Evolutionary conservation across 2,797 vertebrate species (phyloP).

Genomic region (Danionella dracula): DNA sequence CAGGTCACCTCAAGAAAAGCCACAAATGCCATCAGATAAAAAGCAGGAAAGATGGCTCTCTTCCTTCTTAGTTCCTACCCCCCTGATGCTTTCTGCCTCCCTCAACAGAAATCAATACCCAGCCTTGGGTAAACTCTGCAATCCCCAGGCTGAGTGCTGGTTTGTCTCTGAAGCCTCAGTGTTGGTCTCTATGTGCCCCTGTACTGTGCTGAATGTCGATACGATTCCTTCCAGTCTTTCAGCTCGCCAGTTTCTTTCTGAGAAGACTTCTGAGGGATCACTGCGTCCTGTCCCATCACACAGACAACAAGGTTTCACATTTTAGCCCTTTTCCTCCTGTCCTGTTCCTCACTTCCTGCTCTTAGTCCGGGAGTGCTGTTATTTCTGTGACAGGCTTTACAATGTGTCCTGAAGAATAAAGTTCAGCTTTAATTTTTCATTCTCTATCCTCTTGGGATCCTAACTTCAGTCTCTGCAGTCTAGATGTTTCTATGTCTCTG

Average conservation of each 20-base stretch:
- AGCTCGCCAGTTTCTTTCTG: slow-evolving; percentile 67
- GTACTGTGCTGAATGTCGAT: slow-evolving; percentile 68
- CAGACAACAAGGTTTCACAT: slow-evolving; percentile 49
- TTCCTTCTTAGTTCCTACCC: background rate
- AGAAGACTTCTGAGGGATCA: slow-evolving; percentile 68
- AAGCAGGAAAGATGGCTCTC: background rate
- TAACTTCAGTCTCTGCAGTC: background rate
- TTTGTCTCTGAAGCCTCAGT: slow-evolving; percentile 55
- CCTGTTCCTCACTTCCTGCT: slow-evolving; percentile 58
- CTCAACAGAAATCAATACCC: slow-evolving; percentile 21
- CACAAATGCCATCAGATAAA: slow-evolving; percentile 8
- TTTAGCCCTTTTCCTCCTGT: slow-evolving; percentile 32
- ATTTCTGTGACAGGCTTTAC: slow-evolving; percentile 73
- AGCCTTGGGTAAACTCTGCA: slow-evolving; percentile 61
- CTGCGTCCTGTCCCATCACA: slow-evolving; percentile 68
- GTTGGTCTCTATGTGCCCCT: slow-evolving; percentile 61
- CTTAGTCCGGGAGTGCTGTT: slow-evolving; percentile 66
- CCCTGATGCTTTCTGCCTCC: slow-evolving; percentile 1
- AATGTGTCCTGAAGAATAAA: slow-evolving; percentile 66
- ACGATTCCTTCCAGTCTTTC: slow-evolving; percentile 75
- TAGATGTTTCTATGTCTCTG: background rate
- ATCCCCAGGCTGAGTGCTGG: slow-evolving; percentile 56
- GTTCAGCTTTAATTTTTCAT: slow-evolving; percentile 81
- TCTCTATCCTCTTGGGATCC: slow-evolving; percentile 57
- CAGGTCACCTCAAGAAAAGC: slow-evolving; percentile 11